Base-by-base conservation (phyloP, 2,113 vertebrate species). In the Bubo blakistoni region DNA sequence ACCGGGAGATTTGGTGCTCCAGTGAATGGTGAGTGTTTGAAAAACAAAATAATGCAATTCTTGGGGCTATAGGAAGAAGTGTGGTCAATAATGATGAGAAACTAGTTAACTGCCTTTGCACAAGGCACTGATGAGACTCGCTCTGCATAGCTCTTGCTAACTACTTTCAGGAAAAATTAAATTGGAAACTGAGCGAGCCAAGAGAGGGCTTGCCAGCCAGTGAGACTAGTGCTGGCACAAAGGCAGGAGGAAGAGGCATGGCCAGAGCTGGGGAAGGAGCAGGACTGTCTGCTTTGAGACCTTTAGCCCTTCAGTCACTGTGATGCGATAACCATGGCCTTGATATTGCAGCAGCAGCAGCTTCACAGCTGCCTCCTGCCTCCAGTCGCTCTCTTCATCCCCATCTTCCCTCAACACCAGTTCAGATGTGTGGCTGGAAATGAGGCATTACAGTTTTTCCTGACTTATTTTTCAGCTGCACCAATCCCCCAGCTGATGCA, bases 1-100 rank as follows among this genome's bases (percentile, higher is more conserved):
- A 98, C 98, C 1, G 98, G 98, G 26, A 97, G 98, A 97, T 98
- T 98, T 88, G 98, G 98, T 82, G 98, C 98, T 26, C 98, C 98
- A 11, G 98, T 98, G 49, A 98, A 98, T 70, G 98, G 98, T 98
- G 84, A 98, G 98, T 78, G 62, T 61, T 92, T 91, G 38, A 7
- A 71, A 82, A 87, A 62, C 4, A 85, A 85, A 80, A 38, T 5
- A 88, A 66, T 25, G 12, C 21, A 47, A 4, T 65, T 89, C 47
- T 19, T 20, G 11, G 24, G 72, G 14, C 15, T 58, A 19, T 1
- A 63, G 44, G 25, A 14, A 89, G 32, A 83, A 58, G 9, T 0
- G 3, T 54, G 13, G 27, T 62, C 42, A 83, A 2, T 62, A 81
- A 54, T 4, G 2, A 46, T 8, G 16, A 84, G 38, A 66, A 84